Evolutionary conservation across 2,797 vertebrate species (phyloP).

Genomic region (Urosaurus nigricauda): DNA sequence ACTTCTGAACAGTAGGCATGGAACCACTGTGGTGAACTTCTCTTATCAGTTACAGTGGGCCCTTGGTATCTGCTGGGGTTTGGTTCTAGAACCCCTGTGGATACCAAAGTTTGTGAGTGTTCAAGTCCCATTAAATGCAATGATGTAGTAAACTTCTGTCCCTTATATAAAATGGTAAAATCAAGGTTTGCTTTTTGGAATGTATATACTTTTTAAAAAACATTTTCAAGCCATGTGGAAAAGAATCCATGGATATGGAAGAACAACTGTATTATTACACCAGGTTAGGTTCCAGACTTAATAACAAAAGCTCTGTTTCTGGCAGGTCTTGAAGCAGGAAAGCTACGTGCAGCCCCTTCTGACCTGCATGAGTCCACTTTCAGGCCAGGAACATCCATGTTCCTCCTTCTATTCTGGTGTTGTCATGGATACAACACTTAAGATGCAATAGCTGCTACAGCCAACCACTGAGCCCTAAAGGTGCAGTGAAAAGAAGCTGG

Average conservation of each 20-base stretch:
- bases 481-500: neutral
- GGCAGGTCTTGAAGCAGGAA: constrained; percentile 7
- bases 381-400: constrained; percentile 16
- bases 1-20: accelerated
- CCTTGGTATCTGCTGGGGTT: no score
- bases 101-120: no score
- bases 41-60: no score
- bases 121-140: no score
- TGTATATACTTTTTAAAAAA: no score
- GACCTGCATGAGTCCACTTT: neutral
- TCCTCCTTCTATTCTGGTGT: neutral
- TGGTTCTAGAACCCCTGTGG: no score
- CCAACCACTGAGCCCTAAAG: constrained; percentile 16
- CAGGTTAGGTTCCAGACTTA: neutral
- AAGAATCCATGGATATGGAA: no score
- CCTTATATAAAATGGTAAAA: no score
- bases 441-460: neutral
- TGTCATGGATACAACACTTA: constrained; percentile 31
- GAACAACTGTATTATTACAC: no score
- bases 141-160: no score
- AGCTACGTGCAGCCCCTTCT: neutral
- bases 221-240: no score
- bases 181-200: no score
- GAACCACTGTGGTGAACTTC: neutral
- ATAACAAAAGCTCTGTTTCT: constrained; percentile 1